Base-by-base conservation (phyloP, 1,140 invertebrate genomes). In the Hypsibius dujardini region DNA sequence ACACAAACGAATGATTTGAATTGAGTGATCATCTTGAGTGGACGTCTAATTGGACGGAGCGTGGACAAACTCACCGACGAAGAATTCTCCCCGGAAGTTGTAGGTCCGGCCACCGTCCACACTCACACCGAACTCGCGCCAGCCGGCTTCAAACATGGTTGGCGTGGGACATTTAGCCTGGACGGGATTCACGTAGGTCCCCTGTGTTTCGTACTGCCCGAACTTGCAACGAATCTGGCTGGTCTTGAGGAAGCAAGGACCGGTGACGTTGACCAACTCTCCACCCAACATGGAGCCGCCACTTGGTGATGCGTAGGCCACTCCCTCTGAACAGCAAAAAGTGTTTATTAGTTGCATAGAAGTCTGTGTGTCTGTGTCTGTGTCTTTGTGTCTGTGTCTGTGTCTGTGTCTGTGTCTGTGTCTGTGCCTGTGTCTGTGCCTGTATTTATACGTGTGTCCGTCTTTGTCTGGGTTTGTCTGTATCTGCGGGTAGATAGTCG, bases 221-320 rank as follows among this genome's bases (percentile, higher is more conserved):
- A 81, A 84, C 77, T 80, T 80, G 76, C 90, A 93, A 50, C 83
- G 85, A 15, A 95, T 85, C 74, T 88, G 85, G 72, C 87, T 83
- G 28, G 84, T 83, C 0, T 83, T 83, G 69, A 84, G 82, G 75
- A 92, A 90, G 78, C 92, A 96, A 7, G 92, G 92, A 0, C 92
- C 92, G 0, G 92, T 95, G 46, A 96, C 90, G 76, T 95, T 95
- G 1, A 96, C 90, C 62, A 94, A 85, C 0, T 90, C 92, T 7
- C 92, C 92, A 1, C 92, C 92, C 67, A 96, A 80, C 92, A 96
- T 95, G 78, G 92, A 92, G 28, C 92, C 91, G 77, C 88, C 62
- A 67, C 62, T 67, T 12, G 62, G 62, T 15, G 62, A 12, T 90
- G 0, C 92, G 90, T 76, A 95, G 92, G 70, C 89, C 86, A 46